A percentile compares a stretch with the other conserved stretches of the same genome.
phyloP scores from a whole-genome alignment of 1,140 invertebrate genomes.

The Holcopasites calliopsidis region DNA sequence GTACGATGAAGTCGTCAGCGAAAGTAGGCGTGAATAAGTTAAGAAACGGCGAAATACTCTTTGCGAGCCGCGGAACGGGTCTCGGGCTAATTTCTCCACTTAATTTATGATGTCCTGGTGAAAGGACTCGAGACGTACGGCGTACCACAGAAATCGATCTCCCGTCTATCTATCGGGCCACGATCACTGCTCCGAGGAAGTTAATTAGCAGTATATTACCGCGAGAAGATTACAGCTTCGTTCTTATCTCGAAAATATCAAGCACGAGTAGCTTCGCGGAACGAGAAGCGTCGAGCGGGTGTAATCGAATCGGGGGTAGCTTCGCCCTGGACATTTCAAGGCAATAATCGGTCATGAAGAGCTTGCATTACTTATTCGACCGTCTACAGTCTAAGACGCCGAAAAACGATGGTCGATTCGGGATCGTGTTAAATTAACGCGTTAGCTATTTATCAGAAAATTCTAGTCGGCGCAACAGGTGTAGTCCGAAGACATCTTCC shows the following conservation, averaged over 20 bases:
- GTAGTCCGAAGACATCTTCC: constrained; percentile 56
- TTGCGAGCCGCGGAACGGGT: constrained; percentile 1
- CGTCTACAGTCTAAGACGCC: neutral
- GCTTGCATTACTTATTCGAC: constrained; percentile 6
- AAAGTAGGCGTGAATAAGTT: constrained; percentile 61
- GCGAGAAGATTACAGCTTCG: constrained; percentile 22
- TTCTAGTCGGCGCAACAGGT: constrained; percentile 61
- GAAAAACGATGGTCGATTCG: constrained; percentile 26
- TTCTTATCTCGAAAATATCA: too few relatives aligned
- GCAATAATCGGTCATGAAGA: constrained; percentile 3
- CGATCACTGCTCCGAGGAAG: constrained; percentile 5
- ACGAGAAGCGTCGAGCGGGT: too few relatives aligned
- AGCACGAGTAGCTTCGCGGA: too few relatives aligned
- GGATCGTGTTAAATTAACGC: constrained; percentile 40
- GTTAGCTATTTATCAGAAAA: constrained; percentile 57
- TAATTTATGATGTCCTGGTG: constrained; percentile 72
- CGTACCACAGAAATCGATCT: constrained; percentile 46
- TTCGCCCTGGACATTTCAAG: too few relatives aligned
- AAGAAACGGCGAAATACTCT: constrained; percentile 60
- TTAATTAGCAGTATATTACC: constrained; percentile 60
- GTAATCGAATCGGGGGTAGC: neutral
- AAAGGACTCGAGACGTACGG: constrained; percentile 62
- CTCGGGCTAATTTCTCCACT: constrained; percentile 71
- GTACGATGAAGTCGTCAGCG: constrained; percentile 69
- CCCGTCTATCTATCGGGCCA: constrained; percentile 29